A percentile compares a stretch with the other conserved stretches of the same genome.
phyloP scores from a whole-genome alignment of 2,113 vertebrate genomes.

The Perca schrenkii region DNA sequence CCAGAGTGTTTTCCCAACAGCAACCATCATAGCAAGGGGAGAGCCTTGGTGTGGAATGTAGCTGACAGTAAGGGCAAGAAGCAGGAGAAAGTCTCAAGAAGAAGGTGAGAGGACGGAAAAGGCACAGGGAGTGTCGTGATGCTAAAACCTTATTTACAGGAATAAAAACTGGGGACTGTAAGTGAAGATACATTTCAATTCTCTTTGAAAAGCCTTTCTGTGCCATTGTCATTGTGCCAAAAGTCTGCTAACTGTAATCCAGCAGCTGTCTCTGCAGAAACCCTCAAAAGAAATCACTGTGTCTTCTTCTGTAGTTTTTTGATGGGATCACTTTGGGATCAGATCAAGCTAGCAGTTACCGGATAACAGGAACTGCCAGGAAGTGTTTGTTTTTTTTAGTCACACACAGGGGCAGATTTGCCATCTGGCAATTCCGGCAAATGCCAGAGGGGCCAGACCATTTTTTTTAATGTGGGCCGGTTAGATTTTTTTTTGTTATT shows the following conservation, averaged over 20 bases:
- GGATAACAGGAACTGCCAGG: conserved; percentile 52
- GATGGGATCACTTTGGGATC: conserved; percentile 49
- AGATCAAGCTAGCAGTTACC: conserved; percentile 48
- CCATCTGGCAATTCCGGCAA: no score
- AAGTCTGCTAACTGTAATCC: conserved; percentile 4
- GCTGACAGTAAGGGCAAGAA: conserved; percentile 60
- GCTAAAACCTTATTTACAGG: neutral
- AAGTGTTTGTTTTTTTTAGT: conserved; percentile 31
- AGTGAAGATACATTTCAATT: neutral
- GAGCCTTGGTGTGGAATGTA: conserved; percentile 37
- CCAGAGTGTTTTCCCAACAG: neutral
- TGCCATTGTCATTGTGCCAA: neutral
- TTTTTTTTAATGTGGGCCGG: no score
- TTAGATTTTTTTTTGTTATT: no score
- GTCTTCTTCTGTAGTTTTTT: conserved; percentile 55
- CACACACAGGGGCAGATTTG: no score
- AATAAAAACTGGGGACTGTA: neutral
- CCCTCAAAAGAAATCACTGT: conserved; percentile 32
- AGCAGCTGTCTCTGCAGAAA: conserved; percentile 48
- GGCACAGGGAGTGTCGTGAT: neutral
- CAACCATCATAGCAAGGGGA: conserved; percentile 38
- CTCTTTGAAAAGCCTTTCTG: neutral
- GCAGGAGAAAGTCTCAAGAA: neutral
- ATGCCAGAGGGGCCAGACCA: no score
- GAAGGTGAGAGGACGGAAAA: no score